Conservation (phyloP, 2,888 invertebrate species). For the Philereme vetulata region DNA sequence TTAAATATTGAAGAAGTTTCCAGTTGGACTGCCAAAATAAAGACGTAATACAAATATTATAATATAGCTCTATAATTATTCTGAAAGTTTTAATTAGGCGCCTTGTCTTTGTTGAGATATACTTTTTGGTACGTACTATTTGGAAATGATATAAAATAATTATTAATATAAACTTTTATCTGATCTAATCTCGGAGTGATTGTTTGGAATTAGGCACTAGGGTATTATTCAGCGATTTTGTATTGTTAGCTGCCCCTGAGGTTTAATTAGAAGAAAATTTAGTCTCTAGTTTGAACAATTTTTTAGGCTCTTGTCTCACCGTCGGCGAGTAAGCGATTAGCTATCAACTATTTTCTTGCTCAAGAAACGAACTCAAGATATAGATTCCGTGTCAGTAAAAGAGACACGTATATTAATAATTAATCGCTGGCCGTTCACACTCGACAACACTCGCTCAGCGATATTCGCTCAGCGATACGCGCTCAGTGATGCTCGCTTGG, state of each 20-base stretch:
- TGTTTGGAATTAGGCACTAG: slow-evolving; percentile 2
- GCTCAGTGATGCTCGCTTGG: no score
- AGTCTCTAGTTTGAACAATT: no score
- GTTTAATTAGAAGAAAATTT: neutral
- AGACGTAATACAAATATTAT: slow-evolving; percentile 16
- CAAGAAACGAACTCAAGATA: no score
- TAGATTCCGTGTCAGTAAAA: no score
- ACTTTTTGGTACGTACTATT: slow-evolving; percentile 1
- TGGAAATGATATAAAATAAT: slow-evolving; percentile 41
- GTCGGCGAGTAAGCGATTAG: no score
- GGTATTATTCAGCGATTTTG: slow-evolving; percentile 5
- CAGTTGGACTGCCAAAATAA: slow-evolving; percentile 15
- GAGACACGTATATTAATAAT: no score
- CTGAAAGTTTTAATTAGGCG: slow-evolving; percentile 51
- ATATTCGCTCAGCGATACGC: no score
- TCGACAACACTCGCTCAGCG: no score
- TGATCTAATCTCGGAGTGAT: slow-evolving; percentile 32
- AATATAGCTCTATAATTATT: slow-evolving; percentile 45
- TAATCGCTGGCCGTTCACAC: no score
- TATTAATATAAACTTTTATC: slow-evolving; percentile 46
- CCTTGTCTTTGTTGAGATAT: slow-evolving; percentile 42
- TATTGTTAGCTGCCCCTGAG: slow-evolving; percentile 1
- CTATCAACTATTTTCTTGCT: no score
- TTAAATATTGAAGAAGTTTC: slow-evolving; percentile 16
- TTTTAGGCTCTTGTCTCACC: no score